Base-by-base conservation (phyloP, 2,888 invertebrate species). In the Lasioglossum morio region DNA sequence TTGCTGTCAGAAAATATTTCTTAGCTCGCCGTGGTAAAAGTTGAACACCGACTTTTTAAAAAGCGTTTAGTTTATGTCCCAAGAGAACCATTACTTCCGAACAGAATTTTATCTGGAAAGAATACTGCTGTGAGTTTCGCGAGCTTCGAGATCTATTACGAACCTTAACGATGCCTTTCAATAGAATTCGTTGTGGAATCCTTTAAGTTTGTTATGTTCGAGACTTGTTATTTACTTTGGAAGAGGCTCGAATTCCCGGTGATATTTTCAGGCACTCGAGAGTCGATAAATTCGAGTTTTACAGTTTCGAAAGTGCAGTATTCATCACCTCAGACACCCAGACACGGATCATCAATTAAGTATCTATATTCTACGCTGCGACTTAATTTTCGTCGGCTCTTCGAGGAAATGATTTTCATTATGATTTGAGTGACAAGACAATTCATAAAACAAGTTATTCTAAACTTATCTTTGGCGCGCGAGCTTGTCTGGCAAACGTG, bases 401-500 rank as follows among this genome's bases (percentile, higher is more conserved):
- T 30, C 34, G 66, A 66, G 34, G 66, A 66, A 66, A 63, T 63
- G 63, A 63, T 63, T 63, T 66, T 19, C 66, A 66, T 66, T 34
- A 30, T 30, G 34, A 66, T 66, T 19, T 66, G 34, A 66, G 66
- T 66, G 66, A 66, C 66, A 34, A 66, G 66, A 34, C 66, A 30
- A 66, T 66, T 66, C 66, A 66, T 66, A 66, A 66, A 66, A 66
- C 66, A 66, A 34, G 66, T 66, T 66, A 66, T 66, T 66, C 66
- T 66, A 66, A 66, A 66, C 66, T 66, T 66, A 66, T 63, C 63
- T 63, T 63, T 63, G 63, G 63, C 63, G 63, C 63, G 63, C 30
- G 63, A 63, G 27, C 63, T 2, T 30, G 27, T 63, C 63, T 63
- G 63, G 63, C 63, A 27, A 63, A 63, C 30, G 63, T 63, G 53